Percentiles rank a stretch among this genome's conserved stretches.
Conservation (phyloP, 2,113 vertebrate species). For the Canis aureus region DNA sequence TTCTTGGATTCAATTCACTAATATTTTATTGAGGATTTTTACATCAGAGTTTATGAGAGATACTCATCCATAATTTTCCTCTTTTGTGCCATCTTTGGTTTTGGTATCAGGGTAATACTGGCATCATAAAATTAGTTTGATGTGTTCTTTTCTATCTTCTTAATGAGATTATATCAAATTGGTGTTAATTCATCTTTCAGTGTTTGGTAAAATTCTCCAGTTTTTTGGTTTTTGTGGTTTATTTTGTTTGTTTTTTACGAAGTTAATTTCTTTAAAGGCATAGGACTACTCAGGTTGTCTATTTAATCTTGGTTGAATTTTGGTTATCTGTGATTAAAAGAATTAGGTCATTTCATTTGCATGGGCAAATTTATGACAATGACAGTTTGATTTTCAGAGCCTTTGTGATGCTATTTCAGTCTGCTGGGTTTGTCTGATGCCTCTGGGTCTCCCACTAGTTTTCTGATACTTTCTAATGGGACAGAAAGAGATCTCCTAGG, state of each 20-base stretch:
- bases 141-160: neutral
- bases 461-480: neutral
- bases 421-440: neutral
- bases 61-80: neutral
- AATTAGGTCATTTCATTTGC: neutral
- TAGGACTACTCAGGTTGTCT: neutral
- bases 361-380: neutral
- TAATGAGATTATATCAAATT: neutral
- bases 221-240: too few species aligned
- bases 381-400: neutral
- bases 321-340: neutral
- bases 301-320: neutral
- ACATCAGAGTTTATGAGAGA: neutral
- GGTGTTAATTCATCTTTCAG: neutral
- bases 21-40: neutral
- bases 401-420: neutral
- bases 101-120: neutral
- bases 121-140: neutral
- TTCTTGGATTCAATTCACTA: neutral
- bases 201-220: neutral
- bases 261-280: neutral
- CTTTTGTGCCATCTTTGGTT: neutral
- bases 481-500: neutral
- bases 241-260: neutral
- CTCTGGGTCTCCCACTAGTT: neutral